Evolutionary conservation across 1,140 invertebrate genomes (phyloP).

Genomic region (Agrypnia vestita): DNA sequence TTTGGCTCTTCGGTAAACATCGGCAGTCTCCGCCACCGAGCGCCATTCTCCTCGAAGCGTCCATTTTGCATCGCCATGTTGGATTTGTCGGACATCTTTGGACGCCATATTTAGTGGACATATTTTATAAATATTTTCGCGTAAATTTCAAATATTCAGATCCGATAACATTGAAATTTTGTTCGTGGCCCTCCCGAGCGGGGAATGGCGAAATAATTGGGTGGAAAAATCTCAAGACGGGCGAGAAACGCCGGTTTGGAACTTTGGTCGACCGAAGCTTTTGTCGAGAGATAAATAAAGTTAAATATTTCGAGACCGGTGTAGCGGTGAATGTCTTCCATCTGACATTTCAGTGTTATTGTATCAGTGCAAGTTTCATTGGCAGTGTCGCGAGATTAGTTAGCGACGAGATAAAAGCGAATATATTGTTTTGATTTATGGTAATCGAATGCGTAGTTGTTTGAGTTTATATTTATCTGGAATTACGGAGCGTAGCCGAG

Average conservation of each 20-base stretch:
- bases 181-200: constrained; percentile 63
- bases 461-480: constrained; percentile 53
- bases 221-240: constrained; percentile 15
- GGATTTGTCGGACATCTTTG: constrained; percentile 75
- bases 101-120: constrained; percentile 75
- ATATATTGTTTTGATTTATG: constrained; percentile 26
- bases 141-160: constrained; percentile 74
- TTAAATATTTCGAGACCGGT: constrained; percentile 66
- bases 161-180: constrained; percentile 70
- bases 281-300: constrained; percentile 72
- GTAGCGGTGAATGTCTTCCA: constrained; percentile 17
- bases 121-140: constrained; percentile 75
- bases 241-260: constrained; percentile 37
- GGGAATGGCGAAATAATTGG: constrained; percentile 34
- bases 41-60: constrained; percentile 64
- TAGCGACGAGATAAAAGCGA: neutral
- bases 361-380: neutral
- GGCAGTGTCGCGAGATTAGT: neutral
- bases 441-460: constrained; percentile 50
- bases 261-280: constrained; percentile 67
- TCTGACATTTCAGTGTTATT: constrained; percentile 44
- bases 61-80: constrained; percentile 74
- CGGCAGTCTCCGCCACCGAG: constrained; percentile 12
- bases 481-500: constrained; percentile 15
- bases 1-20: constrained; percentile 10